Percentiles rank a stretch among this genome's conserved stretches.
phyloP scores from a whole-genome alignment of 2,888 invertebrate genomes.

The Melinopterus prodromus region DNA sequence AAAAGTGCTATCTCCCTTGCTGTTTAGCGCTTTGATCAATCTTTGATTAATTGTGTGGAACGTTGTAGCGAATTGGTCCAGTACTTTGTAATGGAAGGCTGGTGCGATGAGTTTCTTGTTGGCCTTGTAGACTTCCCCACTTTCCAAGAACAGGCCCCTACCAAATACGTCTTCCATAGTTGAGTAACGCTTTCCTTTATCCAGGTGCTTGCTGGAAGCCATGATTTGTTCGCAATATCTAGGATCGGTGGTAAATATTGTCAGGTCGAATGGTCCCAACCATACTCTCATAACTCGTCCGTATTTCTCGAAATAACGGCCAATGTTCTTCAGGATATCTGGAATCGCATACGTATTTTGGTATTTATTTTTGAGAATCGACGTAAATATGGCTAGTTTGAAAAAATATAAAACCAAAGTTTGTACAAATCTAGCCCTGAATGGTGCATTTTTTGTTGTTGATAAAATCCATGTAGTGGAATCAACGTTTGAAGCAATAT shows the following conservation, averaged over 20 bases:
- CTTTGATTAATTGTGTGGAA: constrained; percentile 59
- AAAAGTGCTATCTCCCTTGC: constrained; percentile 37
- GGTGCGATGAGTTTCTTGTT: constrained; percentile 59
- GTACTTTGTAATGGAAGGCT: constrained; percentile 59
- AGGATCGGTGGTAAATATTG: background rate
- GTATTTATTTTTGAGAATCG: background rate
- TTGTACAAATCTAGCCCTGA: too few relatives aligned
- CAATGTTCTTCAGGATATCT: background rate
- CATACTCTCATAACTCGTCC: constrained; percentile 19
- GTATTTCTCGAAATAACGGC: background rate
- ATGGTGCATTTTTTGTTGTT: too few relatives aligned
- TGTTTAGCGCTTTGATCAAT: constrained; percentile 52
- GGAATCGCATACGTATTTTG: background rate
- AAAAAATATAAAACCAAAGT: too few relatives aligned
- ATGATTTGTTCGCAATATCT: background rate
- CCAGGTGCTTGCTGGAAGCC: background rate
- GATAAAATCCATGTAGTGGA: too few relatives aligned
- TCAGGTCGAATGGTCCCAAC: background rate
- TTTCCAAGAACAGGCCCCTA: background rate
- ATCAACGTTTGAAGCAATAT: too few relatives aligned
- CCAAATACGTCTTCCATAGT: background rate
- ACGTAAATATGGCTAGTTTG: too few relatives aligned
- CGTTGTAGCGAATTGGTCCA: constrained; percentile 55
- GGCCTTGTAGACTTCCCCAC: background rate
- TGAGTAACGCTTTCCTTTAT: background rate